Conservation (phyloP, 2,113 vertebrate genomes). For the Syngnathus floridae region DNA sequence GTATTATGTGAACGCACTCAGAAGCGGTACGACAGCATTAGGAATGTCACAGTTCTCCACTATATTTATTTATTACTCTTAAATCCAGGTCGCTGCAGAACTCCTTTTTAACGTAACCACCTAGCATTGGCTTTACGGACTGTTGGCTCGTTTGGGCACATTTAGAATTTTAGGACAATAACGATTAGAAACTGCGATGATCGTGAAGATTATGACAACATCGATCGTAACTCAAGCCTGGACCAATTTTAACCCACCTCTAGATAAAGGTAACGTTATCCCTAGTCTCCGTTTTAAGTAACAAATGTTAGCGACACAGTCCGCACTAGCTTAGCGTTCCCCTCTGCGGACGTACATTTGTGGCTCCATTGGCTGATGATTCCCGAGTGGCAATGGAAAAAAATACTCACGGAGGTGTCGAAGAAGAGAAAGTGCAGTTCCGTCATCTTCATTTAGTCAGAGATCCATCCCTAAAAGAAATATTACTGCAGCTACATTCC, state of each 20-base stretch:
- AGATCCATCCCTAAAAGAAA: conserved; percentile 26
- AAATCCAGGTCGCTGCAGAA: background rate
- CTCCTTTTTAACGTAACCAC: conserved; percentile 1
- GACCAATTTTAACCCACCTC: conserved; percentile 14
- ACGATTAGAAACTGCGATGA: background rate
- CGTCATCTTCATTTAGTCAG: conserved; percentile 38
- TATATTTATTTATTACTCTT: background rate
- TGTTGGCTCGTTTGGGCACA: background rate
- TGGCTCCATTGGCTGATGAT: background rate
- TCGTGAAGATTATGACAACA: background rate
- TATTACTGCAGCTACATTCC: conserved; percentile 45
- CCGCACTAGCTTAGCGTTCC: conserved; percentile 47
- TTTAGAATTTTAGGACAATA: background rate
- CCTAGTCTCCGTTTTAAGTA: conserved; percentile 12
- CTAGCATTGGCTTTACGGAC: conserved; percentile 39
- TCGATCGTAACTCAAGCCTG: conserved; percentile 1
- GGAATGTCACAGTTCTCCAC: background rate
- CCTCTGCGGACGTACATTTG: conserved; percentile 7
- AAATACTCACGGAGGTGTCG: conserved; percentile 43
- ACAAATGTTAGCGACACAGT: conserved; percentile 21
- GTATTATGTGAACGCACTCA: background rate
- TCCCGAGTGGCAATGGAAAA: rapidly evolving
- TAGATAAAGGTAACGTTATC: conserved; percentile 41
- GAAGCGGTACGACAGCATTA: background rate
- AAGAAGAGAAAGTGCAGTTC: background rate